Evolutionary conservation across 2,113 vertebrate genomes (phyloP), one percentile per base, ranked within the genome.

Genomic region (Dasyornis broadbenti): DNA sequence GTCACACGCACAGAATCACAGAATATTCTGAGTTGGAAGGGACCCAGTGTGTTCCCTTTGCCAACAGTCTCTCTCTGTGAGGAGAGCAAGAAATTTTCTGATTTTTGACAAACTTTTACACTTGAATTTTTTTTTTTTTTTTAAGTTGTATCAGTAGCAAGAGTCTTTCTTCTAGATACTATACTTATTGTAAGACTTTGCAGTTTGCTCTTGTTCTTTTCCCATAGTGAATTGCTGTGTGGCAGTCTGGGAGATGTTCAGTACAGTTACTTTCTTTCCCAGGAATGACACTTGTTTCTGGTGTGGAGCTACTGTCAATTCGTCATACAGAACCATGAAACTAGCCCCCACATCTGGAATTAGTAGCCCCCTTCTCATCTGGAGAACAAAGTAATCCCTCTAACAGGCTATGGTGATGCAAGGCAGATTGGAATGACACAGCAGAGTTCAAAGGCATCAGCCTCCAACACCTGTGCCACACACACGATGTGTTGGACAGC

Each of bases 381-480:
- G 47, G 52, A 96, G 72, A 82, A 76, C 20, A 77, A 89, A 94
- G 28, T 57, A 94, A 80, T 63, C 31, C 37, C 22, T 77, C 45
- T 89, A 92, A 68, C 0, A 2, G 64, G 23, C 60, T 78, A 54
- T 7, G 68, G 65, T 49, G 60, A 86, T 89, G 69, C 64, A 68
- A 91, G 70, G 90, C 70, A 94, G 73, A 75, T 68, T 22, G 21
- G 73, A 87, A 35, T 71, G 73, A 91, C 77, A 96, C 82, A 91
- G 80, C 33, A 68, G 57, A 90, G 82, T 94, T 94, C 95, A 93
- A 85, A 95, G 63, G 47, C 70, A 94, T 64, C 94, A 82, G 61
- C 44, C n/a, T 90, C 40, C 78, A 94, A 56, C 87, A 95, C 90
- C 92, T 92, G 82, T 72, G 85, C 85, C 82, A 49, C 3, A 20